These are phyloP conservation scores for Dryobates pubescens DNA, from an alignment of 2,797 vertebrate genomes.

Conservation along the genomic window DNA sequence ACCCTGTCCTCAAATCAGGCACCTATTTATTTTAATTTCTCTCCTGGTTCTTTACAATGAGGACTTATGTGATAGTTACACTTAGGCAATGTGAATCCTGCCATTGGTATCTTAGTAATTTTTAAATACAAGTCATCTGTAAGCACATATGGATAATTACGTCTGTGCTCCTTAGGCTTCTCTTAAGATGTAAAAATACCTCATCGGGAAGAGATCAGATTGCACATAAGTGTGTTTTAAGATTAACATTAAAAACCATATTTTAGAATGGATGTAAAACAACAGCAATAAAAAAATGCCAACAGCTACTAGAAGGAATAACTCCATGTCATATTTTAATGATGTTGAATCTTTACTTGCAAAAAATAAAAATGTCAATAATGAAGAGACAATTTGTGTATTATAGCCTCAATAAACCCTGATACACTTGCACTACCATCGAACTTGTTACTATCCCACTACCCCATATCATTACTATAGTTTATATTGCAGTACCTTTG, in stretches of 20 bases:
- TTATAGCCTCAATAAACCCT: background rate
- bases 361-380: background rate
- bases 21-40: conserved; percentile 1
- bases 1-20: conserved; percentile 1
- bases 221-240: conserved; percentile 35
- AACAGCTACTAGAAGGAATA: background rate
- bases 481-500: background rate
- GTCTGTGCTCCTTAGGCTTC: conserved; percentile 22
- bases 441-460: background rate
- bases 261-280: conserved; percentile 30
- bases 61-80: background rate
- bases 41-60: background rate
- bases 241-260: conserved; percentile 40
- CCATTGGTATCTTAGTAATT: background rate
- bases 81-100: background rate
- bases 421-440: background rate
- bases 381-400: background rate
- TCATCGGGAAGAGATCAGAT: conserved; percentile 28
- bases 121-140: conserved; percentile 35
- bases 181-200: conserved; percentile 51
- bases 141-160: conserved; percentile 60
- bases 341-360: background rate
- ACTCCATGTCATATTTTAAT: background rate
- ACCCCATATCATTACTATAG: background rate
- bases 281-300: background rate